A percentile compares a stretch with the other conserved stretches of the same genome.
Conservation (phyloP, 2,797 vertebrate genomes). For the Tadarida brasiliensis region DNA sequence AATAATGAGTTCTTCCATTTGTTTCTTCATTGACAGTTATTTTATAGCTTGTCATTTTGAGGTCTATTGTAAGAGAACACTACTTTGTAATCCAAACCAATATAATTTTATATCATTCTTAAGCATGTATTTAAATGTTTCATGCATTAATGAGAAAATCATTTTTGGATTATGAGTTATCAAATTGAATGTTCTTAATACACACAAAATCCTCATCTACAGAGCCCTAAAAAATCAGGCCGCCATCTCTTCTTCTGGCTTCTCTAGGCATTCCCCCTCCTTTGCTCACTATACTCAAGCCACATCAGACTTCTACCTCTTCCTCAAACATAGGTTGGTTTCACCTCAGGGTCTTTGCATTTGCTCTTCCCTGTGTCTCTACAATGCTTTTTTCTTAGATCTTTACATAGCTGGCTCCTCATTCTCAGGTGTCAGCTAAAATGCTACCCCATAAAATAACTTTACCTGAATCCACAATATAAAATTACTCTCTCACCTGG, state of each 20-base stretch:
- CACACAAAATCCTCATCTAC: background rate
- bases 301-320: background rate
- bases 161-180: background rate
- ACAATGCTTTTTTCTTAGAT: background rate
- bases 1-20: background rate
- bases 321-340: background rate
- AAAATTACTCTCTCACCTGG: background rate
- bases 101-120: slow-evolving; percentile 52
- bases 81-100: slow-evolving; percentile 26
- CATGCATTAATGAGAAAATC: background rate
- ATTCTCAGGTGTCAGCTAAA: slow-evolving; percentile 3
- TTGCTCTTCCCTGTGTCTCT: background rate
- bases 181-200: slow-evolving; percentile 11
- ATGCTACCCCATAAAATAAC: slow-evolving; percentile 45
- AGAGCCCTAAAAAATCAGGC: background rate
- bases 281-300: background rate
- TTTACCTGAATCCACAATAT: background rate
- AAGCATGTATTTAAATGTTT: slow-evolving; percentile 27
- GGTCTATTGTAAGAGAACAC: background rate
- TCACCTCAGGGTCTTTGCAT: background rate
- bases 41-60: background rate
- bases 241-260: background rate
- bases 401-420: background rate
- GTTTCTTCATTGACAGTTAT: background rate
- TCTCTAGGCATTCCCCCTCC: background rate